phyloP scores from a whole-genome alignment of 2,113 vertebrate species.

The Triplophysa tibetana region DNA sequence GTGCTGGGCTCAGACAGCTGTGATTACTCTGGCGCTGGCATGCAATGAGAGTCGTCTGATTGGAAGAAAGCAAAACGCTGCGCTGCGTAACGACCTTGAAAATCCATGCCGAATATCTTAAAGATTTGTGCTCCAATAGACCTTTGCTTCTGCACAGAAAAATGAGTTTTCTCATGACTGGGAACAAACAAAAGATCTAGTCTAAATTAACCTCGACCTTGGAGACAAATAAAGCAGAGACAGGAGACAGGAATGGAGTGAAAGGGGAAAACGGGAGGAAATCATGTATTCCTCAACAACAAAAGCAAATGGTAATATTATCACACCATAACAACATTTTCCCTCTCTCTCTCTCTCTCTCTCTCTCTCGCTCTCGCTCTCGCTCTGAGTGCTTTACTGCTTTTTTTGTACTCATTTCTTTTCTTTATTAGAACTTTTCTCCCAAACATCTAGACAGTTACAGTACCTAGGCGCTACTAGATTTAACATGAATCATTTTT shows the following conservation, averaged over 20 bases:
- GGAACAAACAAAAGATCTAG: slow-evolving; percentile 13
- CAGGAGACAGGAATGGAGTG: too few species aligned
- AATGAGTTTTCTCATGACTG: not conserved
- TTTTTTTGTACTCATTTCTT: too few species aligned
- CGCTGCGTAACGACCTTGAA: not conserved
- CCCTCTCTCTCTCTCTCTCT: too few species aligned
- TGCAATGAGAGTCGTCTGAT: slow-evolving; percentile 3
- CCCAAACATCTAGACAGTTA: too few species aligned
- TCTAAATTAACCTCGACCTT: slow-evolving; percentile 9
- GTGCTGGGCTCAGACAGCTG: not conserved
- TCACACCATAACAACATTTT: not conserved
- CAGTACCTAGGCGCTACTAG: too few species aligned
- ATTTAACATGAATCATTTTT: too few species aligned
- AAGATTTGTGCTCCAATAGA: not conserved
- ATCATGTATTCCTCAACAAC: not conserved
- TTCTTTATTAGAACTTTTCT: too few species aligned
- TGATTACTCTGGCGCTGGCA: slow-evolving; percentile 12
- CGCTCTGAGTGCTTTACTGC: too few species aligned
- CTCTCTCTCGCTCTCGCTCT: too few species aligned
- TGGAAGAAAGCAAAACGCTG: not conserved
- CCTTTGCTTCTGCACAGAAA: not conserved
- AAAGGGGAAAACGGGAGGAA: not conserved
- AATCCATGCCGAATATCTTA: slow-evolving; percentile 3
- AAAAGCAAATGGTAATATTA: not conserved
- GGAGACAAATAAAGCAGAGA: not conserved